Evolutionary conservation across 2,888 invertebrate species (phyloP).

Genomic region (Papilio elwesi): DNA sequence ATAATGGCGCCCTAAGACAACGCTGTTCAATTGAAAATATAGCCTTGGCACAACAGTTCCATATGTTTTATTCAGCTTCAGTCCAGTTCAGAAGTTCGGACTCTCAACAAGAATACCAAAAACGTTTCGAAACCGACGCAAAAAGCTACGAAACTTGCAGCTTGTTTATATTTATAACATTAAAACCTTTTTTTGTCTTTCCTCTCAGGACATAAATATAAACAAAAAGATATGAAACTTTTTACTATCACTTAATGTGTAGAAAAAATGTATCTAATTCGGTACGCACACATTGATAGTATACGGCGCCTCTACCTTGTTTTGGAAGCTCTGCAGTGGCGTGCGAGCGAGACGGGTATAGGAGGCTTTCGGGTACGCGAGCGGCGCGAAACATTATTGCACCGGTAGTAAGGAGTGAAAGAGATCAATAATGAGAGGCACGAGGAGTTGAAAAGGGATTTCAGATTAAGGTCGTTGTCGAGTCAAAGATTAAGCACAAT

Average conservation of each 20-base stretch:
- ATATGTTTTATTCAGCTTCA: constrained; percentile 60
- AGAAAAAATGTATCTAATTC: constrained; percentile 72
- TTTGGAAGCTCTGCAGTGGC: constrained; percentile 83
- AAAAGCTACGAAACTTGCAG: constrained; percentile 37
- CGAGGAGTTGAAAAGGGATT: constrained; percentile 85
- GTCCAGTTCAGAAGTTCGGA: constrained; percentile 29
- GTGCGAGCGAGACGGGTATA: constrained; percentile 64
- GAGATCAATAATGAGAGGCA: constrained; percentile 84
- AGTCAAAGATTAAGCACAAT: constrained; percentile 72
- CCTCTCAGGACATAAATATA: not conserved
- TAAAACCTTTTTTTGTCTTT: constrained; percentile 6
- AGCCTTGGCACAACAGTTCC: constrained; percentile 48
- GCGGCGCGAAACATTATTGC: constrained; percentile 73
- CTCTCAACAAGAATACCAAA: constrained; percentile 29
- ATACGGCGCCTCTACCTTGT: constrained; percentile 76
- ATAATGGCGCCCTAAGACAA: constrained; percentile 49
- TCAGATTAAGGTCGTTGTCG: constrained; percentile 84
- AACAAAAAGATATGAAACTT: constrained; percentile 22
- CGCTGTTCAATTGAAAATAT: constrained; percentile 54
- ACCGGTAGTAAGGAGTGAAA: constrained; percentile 85
- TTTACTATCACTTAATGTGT: constrained; percentile 64
- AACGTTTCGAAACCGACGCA: constrained; percentile 32
- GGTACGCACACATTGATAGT: constrained; percentile 73
- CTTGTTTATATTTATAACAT: not conserved
- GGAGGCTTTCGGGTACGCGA: constrained; percentile 51